Base-by-base conservation (phyloP, 2,113 vertebrate genomes). In the Oreochromis tanganicae region DNA sequence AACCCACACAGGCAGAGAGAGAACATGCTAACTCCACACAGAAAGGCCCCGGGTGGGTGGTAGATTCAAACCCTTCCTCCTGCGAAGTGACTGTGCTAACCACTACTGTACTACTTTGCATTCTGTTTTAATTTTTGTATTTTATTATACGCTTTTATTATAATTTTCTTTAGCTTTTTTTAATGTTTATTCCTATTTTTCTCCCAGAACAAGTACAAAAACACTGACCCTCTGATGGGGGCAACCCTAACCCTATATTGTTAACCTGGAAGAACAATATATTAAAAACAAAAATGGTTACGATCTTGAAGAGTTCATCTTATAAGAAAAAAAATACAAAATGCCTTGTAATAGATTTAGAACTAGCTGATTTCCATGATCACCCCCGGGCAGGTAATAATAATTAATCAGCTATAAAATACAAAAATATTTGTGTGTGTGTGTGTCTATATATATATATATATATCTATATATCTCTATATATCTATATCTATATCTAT, bases 11-110 rank as follows among this genome's bases (percentile, higher is more conserved):
- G 43, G 14, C 43, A 29, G 24, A 19, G 41, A 17, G 0, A 48
- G 9, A 48, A 43, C 2, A 43, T 71, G 0, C 66, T 9, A 71
- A 27, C 0, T 0, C 38, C 66, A 43, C 66, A 71, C 66, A 43
- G 38, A 41, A 38, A 38, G 17, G 61, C 2, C 9, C 59, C 2
- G 2, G 10, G 34, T 34, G 32, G 29, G 29, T 36, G 17, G 34
- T 66, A 38, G 17, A 38, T 38, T 21, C 36, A n/a, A 36, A 24
- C n/a, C 38, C n/a, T 43, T 43, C 36, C 43, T 43, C 11, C 1
- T 43, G 66, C 43, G 66, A 71, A 41, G 61, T 38, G 61, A 21
- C 4, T 0, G 61, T 2, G 66, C 34, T 43, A 71, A 71, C 34
- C 66, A 9, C 66, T 24, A 43, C 24, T 55, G n/a, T 55, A 16